Evolutionary conservation across 1,140 invertebrate genomes (phyloP), one percentile per base, ranked within the genome.

Genomic region (Mamestra configurata): DNA sequence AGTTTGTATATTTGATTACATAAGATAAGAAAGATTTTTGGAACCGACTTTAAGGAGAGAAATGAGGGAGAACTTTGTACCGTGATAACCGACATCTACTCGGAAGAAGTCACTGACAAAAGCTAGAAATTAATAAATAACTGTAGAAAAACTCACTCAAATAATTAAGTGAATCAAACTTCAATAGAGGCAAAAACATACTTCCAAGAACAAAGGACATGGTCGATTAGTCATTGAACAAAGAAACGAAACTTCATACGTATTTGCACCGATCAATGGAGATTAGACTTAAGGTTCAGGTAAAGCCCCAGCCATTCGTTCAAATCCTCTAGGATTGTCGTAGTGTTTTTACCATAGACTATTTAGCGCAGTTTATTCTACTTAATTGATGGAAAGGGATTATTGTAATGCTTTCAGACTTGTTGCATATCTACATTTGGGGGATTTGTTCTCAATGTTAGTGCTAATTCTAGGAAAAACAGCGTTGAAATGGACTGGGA

Each of bases 321-420:
- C 4, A 46, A 70, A 43, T 70, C 66, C 66, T 15, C 22, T n/a
- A n/a, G 43, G 66, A 70, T 70, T 70, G 43, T 46, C 66, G 22
- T 49, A 18, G 40, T 46, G 66, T 70, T 49, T 68, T 37, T 24
- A 15, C 37, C 40, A 46, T 46, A 20, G 40, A 40, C 40, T 46
- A 70, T 49, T 70, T 70, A 70, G 40, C 66, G 22, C 66, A 70
- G 7, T 70, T 49, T 49, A 40, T 27, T 49, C 66, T 11, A 70
- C 40, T 46, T 46, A 70, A 49, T 70, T 70, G 43, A 70, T 70
- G 20, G 66, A 43, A 27, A 70, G n/a, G 66, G 66, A 70, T 70
- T 70, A 70, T 46, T 70, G 37, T 70, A 70, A 70, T 70, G 66
- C 64, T 68, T 46, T 11, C 66, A 70, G 24, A 70, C 66, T 70